Percentiles rank a stretch among this genome's conserved stretches.
Conservation (phyloP, 2,888 invertebrate genomes). For the Diaphora mendica region DNA sequence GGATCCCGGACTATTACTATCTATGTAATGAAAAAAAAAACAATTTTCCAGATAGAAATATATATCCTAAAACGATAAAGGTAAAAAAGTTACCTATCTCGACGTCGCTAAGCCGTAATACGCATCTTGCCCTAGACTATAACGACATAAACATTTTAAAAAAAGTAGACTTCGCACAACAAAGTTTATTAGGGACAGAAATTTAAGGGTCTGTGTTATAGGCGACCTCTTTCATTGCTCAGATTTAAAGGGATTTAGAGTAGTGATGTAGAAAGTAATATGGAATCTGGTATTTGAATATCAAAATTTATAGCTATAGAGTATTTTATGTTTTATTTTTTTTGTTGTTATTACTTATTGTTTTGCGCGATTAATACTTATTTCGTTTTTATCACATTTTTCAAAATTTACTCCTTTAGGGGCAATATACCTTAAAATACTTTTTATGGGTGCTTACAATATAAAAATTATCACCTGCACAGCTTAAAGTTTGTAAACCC, state of each 20-base stretch:
- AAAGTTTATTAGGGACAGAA: constrained; percentile 42
- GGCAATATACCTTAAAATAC: no score
- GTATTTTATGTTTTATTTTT: not conserved
- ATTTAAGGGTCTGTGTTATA: constrained; percentile 43
- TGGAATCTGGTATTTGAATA: not conserved
- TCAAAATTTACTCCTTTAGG: no score
- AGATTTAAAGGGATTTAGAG: constrained; percentile 32
- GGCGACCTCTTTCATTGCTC: constrained; percentile 42
- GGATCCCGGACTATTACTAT: no score
- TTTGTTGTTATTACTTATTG: not conserved
- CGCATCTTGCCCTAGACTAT: constrained; percentile 27
- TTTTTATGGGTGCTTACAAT: no score
- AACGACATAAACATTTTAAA: constrained; percentile 48
- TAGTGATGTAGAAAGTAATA: constrained; percentile 20
- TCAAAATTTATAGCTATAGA: not conserved
- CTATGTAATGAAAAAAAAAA: not conserved
- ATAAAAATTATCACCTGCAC: no score
- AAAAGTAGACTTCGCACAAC: constrained; percentile 37
- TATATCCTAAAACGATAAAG: constrained; percentile 4
- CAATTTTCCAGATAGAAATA: not conserved
- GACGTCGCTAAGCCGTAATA: constrained; percentile 33
- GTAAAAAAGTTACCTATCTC: constrained; percentile 25
- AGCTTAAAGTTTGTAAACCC: no score
- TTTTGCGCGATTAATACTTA: no score
- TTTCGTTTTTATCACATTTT: no score